Conservation (phyloP, 2,113 vertebrate genomes). For the Hucho hucho region DNA sequence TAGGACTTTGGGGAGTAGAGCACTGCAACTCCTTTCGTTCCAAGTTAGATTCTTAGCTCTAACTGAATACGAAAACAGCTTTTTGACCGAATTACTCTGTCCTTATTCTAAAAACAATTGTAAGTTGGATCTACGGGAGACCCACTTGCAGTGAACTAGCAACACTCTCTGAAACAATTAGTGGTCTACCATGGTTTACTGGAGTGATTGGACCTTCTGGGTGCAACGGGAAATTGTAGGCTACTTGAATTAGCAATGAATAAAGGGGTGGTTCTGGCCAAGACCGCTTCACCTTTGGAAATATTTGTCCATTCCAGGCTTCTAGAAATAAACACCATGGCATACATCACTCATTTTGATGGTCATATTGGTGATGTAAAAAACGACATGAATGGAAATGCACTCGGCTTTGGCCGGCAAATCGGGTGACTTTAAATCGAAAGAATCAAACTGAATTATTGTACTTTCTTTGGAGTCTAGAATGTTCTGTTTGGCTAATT, state of each 20-base stretch:
- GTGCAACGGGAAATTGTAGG: slow-evolving; percentile 61
- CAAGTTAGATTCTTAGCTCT: slow-evolving; percentile 90
- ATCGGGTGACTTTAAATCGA: slow-evolving; percentile 20
- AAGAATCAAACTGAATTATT: slow-evolving; percentile 22
- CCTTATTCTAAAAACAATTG: slow-evolving; percentile 54
- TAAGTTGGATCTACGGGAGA: slow-evolving; percentile 41
- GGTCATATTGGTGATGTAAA: slow-evolving; percentile 6
- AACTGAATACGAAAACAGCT: slow-evolving; percentile 88
- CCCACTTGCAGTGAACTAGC: slow-evolving; percentile 39
- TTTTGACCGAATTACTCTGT: slow-evolving; percentile 82
- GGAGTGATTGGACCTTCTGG: slow-evolving; percentile 51
- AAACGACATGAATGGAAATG: not conserved
- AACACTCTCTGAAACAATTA: slow-evolving; percentile 56
- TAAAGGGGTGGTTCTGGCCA: slow-evolving; percentile 40
- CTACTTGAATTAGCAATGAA: slow-evolving; percentile 63
- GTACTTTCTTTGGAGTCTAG: slow-evolving; percentile 23
- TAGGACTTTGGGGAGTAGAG: slow-evolving; percentile 78
- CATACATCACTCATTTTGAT: not conserved
- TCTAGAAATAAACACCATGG: not conserved
- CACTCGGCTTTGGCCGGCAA: not conserved
- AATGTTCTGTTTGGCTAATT: slow-evolving; percentile 30
- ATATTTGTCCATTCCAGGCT: not conserved
- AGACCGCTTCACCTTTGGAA: slow-evolving; percentile 15
- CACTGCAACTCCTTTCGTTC: slow-evolving; percentile 84
- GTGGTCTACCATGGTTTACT: slow-evolving; percentile 52